A percentile compares a stretch with the other conserved stretches of the same genome.
phyloP scores from a whole-genome alignment of 1,140 invertebrate species.

The Drosophila pseudoobscura region DNA sequence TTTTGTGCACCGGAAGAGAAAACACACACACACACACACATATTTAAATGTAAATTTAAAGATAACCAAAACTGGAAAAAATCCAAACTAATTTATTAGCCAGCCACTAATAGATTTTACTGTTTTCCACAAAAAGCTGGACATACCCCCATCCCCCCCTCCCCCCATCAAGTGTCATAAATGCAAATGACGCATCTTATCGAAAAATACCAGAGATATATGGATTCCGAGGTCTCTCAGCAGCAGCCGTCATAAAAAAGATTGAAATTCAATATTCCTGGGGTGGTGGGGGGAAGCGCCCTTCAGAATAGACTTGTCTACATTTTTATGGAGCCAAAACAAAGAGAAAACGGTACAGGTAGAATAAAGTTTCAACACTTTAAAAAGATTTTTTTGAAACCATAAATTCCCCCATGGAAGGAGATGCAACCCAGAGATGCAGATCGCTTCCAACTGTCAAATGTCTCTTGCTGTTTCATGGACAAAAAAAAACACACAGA shows the following conservation, averaged over 20 bases:
- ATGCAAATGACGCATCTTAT: constrained; percentile 37
- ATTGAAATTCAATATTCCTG: constrained; percentile 59
- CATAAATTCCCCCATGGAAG: constrained; percentile 62
- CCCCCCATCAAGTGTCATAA: constrained; percentile 23
- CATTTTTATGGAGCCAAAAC: constrained; percentile 55
- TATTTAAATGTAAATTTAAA: constrained; percentile 29
- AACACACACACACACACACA: constrained; percentile 31
- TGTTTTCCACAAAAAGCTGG: background rate
- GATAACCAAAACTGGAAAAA: constrained; percentile 23
- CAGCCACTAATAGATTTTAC: constrained; percentile 28
- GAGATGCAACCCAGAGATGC: background rate
- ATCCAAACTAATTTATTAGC: constrained; percentile 13
- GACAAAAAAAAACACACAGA: constrained; percentile 24
- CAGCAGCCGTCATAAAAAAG: constrained; percentile 42
- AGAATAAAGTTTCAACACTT: constrained; percentile 75
- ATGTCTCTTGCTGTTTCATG: constrained; percentile 59
- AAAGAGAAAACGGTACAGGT: constrained; percentile 40
- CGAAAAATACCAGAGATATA: constrained; percentile 15
- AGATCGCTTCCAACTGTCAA: constrained; percentile 54
- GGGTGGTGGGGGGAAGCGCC: no score
- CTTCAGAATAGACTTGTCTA: constrained; percentile 61
- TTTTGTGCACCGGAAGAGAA: constrained; percentile 65
- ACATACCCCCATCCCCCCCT: background rate
- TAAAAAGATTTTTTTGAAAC: constrained; percentile 52
- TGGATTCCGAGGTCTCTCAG: constrained; percentile 31